Conservation (phyloP, 37 sponge, comb jelly and placozoan genomes). For the Haliclona indistincta region DNA sequence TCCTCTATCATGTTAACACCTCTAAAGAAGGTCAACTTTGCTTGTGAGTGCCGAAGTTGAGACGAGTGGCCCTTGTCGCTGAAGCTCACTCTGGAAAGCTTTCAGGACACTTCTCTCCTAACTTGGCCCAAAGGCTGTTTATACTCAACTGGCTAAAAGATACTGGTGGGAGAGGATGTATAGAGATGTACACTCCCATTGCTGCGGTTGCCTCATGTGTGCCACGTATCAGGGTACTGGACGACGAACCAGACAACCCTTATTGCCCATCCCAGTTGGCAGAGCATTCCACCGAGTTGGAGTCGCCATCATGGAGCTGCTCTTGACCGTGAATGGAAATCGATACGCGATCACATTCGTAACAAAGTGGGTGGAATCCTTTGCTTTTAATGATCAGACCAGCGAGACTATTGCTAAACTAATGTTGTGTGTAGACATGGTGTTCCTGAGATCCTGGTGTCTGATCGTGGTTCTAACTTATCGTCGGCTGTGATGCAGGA, state of each 20-base stretch:
- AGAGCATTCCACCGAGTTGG: conserved; percentile 49
- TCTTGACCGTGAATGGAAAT: conserved; percentile 29
- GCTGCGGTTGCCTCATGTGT: conserved; percentile 32
- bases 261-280: conserved; percentile 17
- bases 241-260: background rate
- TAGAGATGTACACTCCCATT: conserved; percentile 17
- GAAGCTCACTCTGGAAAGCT: conserved; percentile 14
- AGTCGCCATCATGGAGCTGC: conserved; percentile 50
- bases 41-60: background rate
- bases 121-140: background rate
- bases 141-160: background rate
- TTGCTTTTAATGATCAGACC: background rate
- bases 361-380: conserved; percentile 35
- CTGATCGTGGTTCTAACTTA: conserved; percentile 19
- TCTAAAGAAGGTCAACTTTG: background rate
- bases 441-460: conserved; percentile 16
- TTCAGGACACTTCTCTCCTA: conserved; percentile 20
- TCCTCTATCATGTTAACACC: background rate
- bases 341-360: conserved; percentile 23
- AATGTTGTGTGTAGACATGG: conserved; percentile 11
- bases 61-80: background rate
- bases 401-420: conserved; percentile 14
- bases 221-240: conserved; percentile 7
- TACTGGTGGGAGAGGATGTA: conserved; percentile 48
- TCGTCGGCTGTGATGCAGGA: conserved; percentile 16